Base-by-base conservation (phyloP, 2,113 vertebrate genomes). In the Saccopteryx leptura region DNA sequence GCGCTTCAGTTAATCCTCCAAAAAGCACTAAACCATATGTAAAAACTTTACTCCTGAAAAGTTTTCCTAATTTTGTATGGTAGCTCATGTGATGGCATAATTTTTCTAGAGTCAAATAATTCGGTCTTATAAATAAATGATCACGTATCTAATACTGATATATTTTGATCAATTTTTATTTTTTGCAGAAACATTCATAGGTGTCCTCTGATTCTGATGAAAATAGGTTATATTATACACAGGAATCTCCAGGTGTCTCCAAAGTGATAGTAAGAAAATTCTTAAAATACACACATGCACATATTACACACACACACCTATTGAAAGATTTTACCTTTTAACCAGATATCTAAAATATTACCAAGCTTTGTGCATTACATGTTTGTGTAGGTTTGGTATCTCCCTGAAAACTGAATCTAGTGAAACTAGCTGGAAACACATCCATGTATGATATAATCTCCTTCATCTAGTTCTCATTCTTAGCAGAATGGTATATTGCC, bases 191-290 rank as follows among this genome's bases (percentile, higher is more conserved):
- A 31, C 19, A 74, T 28, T 74, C 48, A 9, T 87, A 26, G 15
- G 15, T 91, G 13, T 78, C 72, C 24, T 31, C 9, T 52, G 10
- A 91, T 74, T 33, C 17, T 91, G 13, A 33, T 48, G 31, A 84
- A 33, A 76, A 12, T 26, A 50, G 31, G 7, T 88, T 83, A 71
- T 24, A 23, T 72, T 83, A 50, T 86, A 69, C 56, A 88, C 4
- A 74, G 78, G 88, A 91, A 68, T 91, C 23, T 39, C 52, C 33
- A 39, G 48, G 31, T 81, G 13, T 84, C 71, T 79, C 88, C 58
- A 48, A 72, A 69, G 28, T 46, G 33, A 10, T 80, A 81, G 79
- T 50, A 61, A 21, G 68, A 84, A 88, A 72, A 60, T 95, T 94
- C 23, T 72, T 74, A 90, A 76, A 89, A 31, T 33, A 33, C 17